Conservation (phyloP, 2,797 vertebrate species). For the Lepus townsendii region DNA sequence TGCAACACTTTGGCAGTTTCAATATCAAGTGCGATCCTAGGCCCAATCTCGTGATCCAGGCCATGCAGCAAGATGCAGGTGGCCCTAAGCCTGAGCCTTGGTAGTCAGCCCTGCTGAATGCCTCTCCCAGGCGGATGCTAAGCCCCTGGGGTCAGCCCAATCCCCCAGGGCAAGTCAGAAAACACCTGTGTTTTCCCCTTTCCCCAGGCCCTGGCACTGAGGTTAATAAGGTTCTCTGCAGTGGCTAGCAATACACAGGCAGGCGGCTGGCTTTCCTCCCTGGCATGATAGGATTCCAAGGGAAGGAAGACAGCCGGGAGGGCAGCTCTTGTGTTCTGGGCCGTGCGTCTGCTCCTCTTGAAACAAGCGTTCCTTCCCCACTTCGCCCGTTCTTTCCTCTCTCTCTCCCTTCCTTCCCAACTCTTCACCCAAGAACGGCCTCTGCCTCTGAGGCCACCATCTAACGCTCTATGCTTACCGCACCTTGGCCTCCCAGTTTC, state of each 20-base stretch:
- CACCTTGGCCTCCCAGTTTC: background rate
- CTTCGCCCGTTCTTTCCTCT: background rate
- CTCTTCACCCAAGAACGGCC: background rate
- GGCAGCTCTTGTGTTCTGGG: background rate
- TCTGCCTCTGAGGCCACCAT: background rate
- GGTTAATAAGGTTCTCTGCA: background rate
- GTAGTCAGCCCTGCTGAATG: background rate
- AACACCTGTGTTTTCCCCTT: background rate
- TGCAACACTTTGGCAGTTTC: background rate
- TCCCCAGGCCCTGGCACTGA: background rate
- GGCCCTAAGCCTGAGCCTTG: background rate
- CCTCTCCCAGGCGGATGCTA: background rate
- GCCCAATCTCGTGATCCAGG: background rate
- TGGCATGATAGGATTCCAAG: background rate
- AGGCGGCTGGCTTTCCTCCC: background rate
- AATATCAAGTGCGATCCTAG: background rate
- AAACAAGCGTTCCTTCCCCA: background rate
- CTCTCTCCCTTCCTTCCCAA: background rate
- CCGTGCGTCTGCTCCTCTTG: slow-evolving; percentile 24
- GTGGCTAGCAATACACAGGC: background rate
- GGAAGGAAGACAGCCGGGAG: slow-evolving; percentile 22
- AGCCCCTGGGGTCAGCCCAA: background rate
- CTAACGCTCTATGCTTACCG: background rate
- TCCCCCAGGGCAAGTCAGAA: background rate
- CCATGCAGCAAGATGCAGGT: background rate